Evolutionary conservation across 1,140 invertebrate genomes (phyloP).

Genomic region (Scylla paramamosain): DNA sequence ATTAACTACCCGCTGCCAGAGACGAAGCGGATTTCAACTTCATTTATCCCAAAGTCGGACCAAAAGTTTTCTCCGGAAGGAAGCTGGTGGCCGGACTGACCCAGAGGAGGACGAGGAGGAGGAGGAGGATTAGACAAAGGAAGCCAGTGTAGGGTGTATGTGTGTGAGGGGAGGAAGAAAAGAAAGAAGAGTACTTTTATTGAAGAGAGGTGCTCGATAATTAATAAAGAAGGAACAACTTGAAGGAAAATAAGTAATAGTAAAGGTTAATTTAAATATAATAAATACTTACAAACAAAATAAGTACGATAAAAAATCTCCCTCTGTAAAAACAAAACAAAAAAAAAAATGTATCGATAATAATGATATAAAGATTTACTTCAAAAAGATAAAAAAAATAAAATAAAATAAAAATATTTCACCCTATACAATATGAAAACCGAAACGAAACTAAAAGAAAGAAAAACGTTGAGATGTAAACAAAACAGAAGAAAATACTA

Average conservation of each 20-base stretch:
- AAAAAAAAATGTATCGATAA: not conserved
- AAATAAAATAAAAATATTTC: not conserved
- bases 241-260: not conserved
- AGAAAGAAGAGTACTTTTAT: too few relatives aligned
- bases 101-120: not conserved
- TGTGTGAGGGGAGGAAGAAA: too few relatives aligned
- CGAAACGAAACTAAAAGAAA: not conserved
- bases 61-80: not conserved
- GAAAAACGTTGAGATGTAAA: not conserved
- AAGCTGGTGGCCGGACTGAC: not conserved
- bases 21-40: not conserved
- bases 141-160: too few relatives aligned
- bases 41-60: conserved; percentile 29
- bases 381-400: not conserved
- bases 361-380: not conserved
- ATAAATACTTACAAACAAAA: not conserved
- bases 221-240: too few relatives aligned
- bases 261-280: not conserved
- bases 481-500: too few relatives aligned
- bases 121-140: not conserved
- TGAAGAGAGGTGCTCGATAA: too few relatives aligned
- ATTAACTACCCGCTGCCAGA: not conserved
- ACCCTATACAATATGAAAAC: not conserved
- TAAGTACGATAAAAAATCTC: too few relatives aligned
- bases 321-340: not conserved